Base-by-base conservation (phyloP, 2,797 vertebrate genomes). In the Danio jaintianensis region DNA sequence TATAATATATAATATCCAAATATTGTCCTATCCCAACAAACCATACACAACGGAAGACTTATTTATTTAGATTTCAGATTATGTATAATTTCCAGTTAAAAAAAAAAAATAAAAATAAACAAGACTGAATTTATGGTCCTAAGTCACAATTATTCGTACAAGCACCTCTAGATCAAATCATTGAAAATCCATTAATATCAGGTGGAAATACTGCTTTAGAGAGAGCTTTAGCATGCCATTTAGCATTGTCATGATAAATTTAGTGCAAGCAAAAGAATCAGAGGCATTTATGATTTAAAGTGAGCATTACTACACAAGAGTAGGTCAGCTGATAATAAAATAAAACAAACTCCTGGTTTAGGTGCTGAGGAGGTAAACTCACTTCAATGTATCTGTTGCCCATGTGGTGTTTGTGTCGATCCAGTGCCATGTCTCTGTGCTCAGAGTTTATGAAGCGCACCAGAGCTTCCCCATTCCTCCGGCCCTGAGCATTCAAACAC, bases 331-430 rank as follows among this genome's bases (percentile, higher is more conserved):
- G 18, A 66, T 7, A 45, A 8, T 53, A 12, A 20, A 63, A 36
- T 8, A 53, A 43, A 56, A n/a, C 16, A 61, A 40, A 13, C 48
- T 38, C 20, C 38, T 29, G 9, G 56, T 29, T 62, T 45, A 9
- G 12, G 52, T 52, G 55, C 5, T 15, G 20, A 18, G 29, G 13
- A 22, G 11, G 6, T 18, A 5, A 29, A 52, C 90, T 87, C 82
- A 97, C 97, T 96, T 99, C 97, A 0, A 98, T 98, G 83, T 99
- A 99, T 87, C 97, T 94, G 92, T 94, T 94, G 38, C 97, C 97
- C 97, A 99, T 98, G 90, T 99, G 97, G 87, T 99, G 97, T 72
- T 98, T 99, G 86, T 99, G 97, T 63, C 97, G 94, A 87, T 98
- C 96, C 89, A 99, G 88, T 0, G 97, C 97, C 53, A 98, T 91